Percentiles rank a stretch among this genome's conserved stretches.
Conservation (phyloP, 2,113 vertebrate species). For the Myodes glareolus region DNA sequence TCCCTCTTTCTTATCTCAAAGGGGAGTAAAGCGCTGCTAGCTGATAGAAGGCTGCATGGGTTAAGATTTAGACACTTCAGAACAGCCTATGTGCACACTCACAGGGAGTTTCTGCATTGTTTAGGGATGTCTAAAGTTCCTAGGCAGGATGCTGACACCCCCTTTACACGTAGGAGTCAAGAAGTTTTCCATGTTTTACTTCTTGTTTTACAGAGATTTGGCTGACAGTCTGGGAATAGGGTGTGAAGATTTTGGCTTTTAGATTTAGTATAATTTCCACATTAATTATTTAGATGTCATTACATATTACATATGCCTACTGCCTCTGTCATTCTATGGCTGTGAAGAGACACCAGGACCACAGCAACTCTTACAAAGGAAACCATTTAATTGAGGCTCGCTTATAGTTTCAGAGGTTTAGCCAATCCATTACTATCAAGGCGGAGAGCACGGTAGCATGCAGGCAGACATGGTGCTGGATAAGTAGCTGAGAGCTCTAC, state of each 20-base stretch:
- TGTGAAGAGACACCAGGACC: neutral
- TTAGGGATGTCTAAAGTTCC: constrained; percentile 16
- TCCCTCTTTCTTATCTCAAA: neutral
- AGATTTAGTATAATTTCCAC: constrained; percentile 42
- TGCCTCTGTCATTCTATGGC: neutral
- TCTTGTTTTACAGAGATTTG: constrained; percentile 43
- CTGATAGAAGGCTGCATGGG: neutral
- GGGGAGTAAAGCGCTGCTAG: neutral
- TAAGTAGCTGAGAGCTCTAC: neutral
- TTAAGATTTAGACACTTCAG: constrained; percentile 41
- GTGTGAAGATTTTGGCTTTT: constrained; percentile 38
- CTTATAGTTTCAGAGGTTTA: neutral
- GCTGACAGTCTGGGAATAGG: neutral
- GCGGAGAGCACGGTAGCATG: neutral
- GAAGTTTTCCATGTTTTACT: constrained; percentile 11
- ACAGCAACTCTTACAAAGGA: neutral
- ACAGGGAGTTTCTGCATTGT: neutral
- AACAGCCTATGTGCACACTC: neutral
- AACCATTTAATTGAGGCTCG: neutral
- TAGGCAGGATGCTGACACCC: constrained; percentile 18
- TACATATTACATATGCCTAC: neutral
- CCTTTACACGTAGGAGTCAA: constrained; percentile 28
- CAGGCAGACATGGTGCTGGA: neutral
- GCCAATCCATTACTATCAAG: neutral
- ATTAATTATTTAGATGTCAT: constrained; percentile 60